Evolutionary conservation across 2,888 invertebrate genomes (phyloP), one percentile per base, ranked within the genome.

Genomic region (Electrophaes corylata): DNA sequence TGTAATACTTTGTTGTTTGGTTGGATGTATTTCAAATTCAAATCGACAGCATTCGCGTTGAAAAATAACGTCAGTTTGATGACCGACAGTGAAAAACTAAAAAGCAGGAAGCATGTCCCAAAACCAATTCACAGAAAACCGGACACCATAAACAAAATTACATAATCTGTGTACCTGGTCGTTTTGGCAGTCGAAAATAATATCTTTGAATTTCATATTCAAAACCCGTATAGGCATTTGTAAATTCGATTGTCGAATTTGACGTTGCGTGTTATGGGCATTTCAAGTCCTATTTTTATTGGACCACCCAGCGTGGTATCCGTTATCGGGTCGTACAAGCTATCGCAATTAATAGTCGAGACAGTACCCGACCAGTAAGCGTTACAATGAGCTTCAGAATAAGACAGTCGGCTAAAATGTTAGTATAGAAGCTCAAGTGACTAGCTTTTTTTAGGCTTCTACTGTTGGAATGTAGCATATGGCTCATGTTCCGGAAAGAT

Each of bases 181-280:
- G 47, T 78, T 82, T 85, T 79, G 81, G 81, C 79, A 75, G 78
- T 81, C 79, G 84, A 75, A 79, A 76, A 79, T 70, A 67, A 73
- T 76, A 74, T 77, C 72, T 75, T 62, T 60, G 16, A 26, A 70
- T 71, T 78, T 77, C 67, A 69, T 75, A 83, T 82, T 80, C 78
- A 68, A 70, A 62, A 66, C 50, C 62, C 65, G 72, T 68, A n/a
- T n/a, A 56, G 62, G 57, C 71, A 69, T 70, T 70, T 72, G 73
- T 71, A 44, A 18, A 40, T 48, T 47, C 33, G 31, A 53, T 51
- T 59, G 58, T 61, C 43, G 56, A 59, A 65, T 26, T 60, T 43
- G 14, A 39, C 31, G 31, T 33, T 23, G 37, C 6, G 18, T 33
- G 41, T 44, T 46, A 54, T 45, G 37, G 49, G 19, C 54, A 46